Base-by-base conservation (phyloP, 2,888 invertebrate species). In the Eremobia ochroleuca region DNA sequence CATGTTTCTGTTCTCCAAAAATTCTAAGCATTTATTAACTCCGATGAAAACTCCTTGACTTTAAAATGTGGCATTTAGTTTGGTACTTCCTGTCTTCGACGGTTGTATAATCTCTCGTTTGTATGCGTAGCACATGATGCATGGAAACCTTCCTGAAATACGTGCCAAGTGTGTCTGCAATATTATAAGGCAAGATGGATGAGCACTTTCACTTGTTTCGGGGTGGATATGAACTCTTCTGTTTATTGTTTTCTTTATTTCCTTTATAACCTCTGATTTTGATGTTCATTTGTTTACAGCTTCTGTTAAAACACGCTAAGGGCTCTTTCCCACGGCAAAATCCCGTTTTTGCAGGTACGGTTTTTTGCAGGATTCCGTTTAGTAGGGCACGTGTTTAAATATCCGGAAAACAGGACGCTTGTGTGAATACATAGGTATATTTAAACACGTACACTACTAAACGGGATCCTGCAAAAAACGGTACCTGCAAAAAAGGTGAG, bases 91-190 rank as follows among this genome's bases (percentile, higher is more conserved):
- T 31, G 28, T 18, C 37, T 31, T 46, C 8, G 11, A n/a, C 58
- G 0, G 28, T 64, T 37, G 64, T 65, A 37, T 52, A n/a, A 62
- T 52, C 6, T 25, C 34, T 62, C 72, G 40, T 67, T 73, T 46
- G 46, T 68, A 49, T 49, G 49, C 58, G 4, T 43, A 59, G 49
- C 28, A 59, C n/a, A 43, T 58, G 62, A 58, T 62, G 62, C n/a
- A 55, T 77, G 69, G 61, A 70, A 66, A 70, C 21, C 55, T 77
- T 67, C 28, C 66, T 49, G 59, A 40, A 83, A 40, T 40, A 40
- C 40, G 37, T 61, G 78, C 65, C 65, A 70, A 70, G 59, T 77
- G 52, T 69, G 40, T 52, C 40, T 43, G 59, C 25, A n/a, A 31
- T 55, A 58, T 34, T 61, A 59, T 55, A 69, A 55, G 69, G 18